Conservation (phyloP, 2,888 invertebrate genomes). For the Oscheius myriophilus region DNA sequence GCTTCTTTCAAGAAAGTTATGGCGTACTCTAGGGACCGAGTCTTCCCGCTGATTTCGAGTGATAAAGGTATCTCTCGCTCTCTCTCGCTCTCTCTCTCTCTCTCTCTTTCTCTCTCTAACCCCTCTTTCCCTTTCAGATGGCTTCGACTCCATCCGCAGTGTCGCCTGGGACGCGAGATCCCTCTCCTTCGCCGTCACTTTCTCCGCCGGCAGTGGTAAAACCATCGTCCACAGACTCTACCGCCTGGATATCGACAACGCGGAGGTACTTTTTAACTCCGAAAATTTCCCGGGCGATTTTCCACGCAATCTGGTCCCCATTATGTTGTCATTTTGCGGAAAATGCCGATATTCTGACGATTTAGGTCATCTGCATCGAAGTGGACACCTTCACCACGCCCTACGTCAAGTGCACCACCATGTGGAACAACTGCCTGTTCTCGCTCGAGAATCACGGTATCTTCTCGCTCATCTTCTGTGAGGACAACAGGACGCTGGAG, state of each 20-base stretch:
- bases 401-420: conserved; percentile 2
- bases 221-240: conserved; percentile 26
- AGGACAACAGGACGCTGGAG: conserved; percentile 20
- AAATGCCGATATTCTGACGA: background rate
- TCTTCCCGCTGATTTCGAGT: conserved; percentile 1
- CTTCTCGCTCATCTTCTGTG: conserved; percentile 24
- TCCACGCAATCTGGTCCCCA: background rate
- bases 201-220: background rate
- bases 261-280: background rate
- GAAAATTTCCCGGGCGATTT: background rate
- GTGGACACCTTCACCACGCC: conserved; percentile 14
- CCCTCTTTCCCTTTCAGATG: conserved; percentile 7
- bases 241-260: conserved; percentile 14
- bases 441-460: conserved; percentile 4
- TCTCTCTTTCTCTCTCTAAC: background rate
- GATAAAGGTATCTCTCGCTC: background rate
- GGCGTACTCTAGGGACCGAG: background rate
- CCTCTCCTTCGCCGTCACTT: conserved; percentile 11
- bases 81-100: background rate
- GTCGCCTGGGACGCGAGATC: conserved; percentile 21
- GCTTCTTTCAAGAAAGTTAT: conserved; percentile 17
- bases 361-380: conserved; percentile 20
- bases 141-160: conserved; percentile 17
- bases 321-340: too few species aligned
- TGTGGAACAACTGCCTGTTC: conserved; percentile 28